These are phyloP conservation scores for Gulo gulo DNA, from an alignment of 2,113 vertebrate genomes.

Conservation along the genomic window DNA sequence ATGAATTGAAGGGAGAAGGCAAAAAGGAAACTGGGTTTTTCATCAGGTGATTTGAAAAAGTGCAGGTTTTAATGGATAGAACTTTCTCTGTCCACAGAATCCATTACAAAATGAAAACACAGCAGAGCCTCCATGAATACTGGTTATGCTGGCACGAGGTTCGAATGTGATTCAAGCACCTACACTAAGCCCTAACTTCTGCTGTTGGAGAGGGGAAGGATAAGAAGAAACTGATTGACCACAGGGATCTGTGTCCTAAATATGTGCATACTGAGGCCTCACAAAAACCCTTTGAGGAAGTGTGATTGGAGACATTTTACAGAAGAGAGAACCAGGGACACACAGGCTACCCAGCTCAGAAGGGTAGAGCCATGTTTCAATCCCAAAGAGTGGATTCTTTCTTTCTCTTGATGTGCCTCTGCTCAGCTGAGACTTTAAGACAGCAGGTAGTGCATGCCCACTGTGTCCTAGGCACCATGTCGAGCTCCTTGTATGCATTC, in stretches of 20 bases:
- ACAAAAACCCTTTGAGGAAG: neutral
- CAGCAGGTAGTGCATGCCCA: fast-evolving
- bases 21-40: neutral
- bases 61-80: neutral
- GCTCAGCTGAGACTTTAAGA: neutral
- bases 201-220: neutral
- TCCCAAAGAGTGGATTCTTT: neutral
- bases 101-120: neutral
- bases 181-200: neutral
- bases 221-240: neutral
- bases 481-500: fast-evolving
- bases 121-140: too few relatives aligned
- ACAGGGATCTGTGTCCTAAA: neutral
- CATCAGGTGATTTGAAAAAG: neutral
- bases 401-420: neutral
- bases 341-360: neutral
- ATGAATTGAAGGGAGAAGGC: too few relatives aligned
- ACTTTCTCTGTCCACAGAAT: neutral
- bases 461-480: fast-evolving
- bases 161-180: neutral
- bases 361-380: neutral
- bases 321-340: too few relatives aligned
- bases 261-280: neutral
- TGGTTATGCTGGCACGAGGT: neutral
- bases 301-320: neutral